Percentiles rank a stretch among this genome's conserved stretches.
phyloP scores from a whole-genome alignment of 2,113 vertebrate genomes.

The Todiramphus saurophagus region DNA sequence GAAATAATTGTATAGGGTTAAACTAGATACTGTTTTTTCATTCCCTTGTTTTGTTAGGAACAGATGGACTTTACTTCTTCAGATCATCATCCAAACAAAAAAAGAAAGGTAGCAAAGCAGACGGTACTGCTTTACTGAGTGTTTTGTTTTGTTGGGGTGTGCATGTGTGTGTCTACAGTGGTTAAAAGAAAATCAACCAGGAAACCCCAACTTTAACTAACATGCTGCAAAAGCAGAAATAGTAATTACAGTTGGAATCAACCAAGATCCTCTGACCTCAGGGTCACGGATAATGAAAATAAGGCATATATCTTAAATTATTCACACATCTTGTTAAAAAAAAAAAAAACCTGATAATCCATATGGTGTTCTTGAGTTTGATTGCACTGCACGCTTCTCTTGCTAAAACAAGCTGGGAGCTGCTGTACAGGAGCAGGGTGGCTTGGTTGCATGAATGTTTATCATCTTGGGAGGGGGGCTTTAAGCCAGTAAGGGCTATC shows the following conservation, averaged over 20 bases:
- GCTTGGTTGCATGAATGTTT: background rate
- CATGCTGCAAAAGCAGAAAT: constrained; percentile 75
- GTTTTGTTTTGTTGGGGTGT: constrained; percentile 28
- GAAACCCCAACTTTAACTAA: background rate
- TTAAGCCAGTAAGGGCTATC: background rate
- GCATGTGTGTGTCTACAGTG: background rate
- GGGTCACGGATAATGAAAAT: background rate
- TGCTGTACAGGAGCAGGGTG: background rate
- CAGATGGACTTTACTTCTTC: constrained; percentile 91
- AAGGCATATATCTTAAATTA: background rate
- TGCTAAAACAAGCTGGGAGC: background rate
- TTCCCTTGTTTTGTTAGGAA: constrained; percentile 79
- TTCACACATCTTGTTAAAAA: background rate
- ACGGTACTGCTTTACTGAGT: background rate
- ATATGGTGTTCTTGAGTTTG: background rate
- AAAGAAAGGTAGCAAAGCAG: constrained; percentile 85
- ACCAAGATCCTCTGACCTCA: background rate
- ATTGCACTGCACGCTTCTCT: background rate
- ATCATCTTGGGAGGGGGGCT: background rate
- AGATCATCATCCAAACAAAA: constrained; percentile 91
- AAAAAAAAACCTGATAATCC: background rate
- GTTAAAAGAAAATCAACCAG: background rate
- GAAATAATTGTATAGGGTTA: constrained; percentile 15
- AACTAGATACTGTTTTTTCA: constrained; percentile 50
- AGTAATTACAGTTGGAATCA: background rate